Conservation (phyloP, 2,888 invertebrate species). For the Loripinus fragilis region DNA sequence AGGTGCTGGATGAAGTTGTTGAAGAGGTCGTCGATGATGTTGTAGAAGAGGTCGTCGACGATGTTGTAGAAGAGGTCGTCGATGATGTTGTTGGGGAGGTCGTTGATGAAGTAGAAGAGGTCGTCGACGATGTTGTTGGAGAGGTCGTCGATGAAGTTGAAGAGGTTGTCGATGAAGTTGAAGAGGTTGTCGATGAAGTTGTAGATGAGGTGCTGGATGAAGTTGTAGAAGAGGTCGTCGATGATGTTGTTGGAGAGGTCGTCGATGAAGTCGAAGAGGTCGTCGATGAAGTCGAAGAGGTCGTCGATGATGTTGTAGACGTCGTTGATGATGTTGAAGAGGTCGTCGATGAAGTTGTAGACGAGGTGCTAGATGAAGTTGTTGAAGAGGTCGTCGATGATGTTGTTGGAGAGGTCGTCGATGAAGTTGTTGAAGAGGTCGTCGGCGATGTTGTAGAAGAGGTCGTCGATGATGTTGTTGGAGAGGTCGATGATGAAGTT, state of each 20-base stretch:
- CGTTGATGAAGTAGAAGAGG: too few species aligned
- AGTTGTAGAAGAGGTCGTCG: background rate
- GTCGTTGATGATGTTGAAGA: background rate
- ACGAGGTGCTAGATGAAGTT: background rate
- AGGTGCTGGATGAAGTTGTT: background rate
- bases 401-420: background rate
- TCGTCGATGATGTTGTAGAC: background rate
- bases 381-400: background rate
- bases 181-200: background rate
- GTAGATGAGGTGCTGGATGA: background rate
- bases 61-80: background rate
- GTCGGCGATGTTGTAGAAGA: background rate
- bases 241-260: background rate
- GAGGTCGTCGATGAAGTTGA: background rate
- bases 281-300: too few species aligned
- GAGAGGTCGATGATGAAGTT: background rate
- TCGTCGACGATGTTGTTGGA: background rate
- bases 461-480: background rate
- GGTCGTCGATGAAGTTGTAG: background rate
- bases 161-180: background rate
- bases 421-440: background rate
- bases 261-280: too few species aligned
- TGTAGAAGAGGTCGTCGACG: background rate
- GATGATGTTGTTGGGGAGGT: background rate
- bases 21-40: background rate